Base-by-base conservation (phyloP, 2,797 vertebrate species). In the Poeciliopsis infans region DNA sequence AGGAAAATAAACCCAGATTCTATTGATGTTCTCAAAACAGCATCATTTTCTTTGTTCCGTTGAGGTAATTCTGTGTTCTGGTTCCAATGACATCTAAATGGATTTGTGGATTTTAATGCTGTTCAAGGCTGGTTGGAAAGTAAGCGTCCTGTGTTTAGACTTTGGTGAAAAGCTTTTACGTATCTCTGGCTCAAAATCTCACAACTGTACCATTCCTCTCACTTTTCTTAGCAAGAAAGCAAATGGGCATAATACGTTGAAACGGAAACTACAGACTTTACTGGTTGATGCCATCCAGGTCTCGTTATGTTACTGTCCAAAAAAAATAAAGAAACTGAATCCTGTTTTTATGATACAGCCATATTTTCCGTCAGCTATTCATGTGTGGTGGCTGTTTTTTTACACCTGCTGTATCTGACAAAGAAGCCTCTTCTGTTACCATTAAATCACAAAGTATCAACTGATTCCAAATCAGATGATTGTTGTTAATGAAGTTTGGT, bases 371-470 rank as follows among this genome's bases (percentile, higher is more conserved):
- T 80, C 59, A 75, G 11, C 74, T 39, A 64, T 78, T 83, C 76
- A 72, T 68, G 79, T 84, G 39, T 59, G 78, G 78, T 57, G 70
- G 84, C 78, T 76, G 75, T 84, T 87, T 88, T 88, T 51, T 79
- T 77, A 47, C 69, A 47, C 53, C 31, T 61, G 16, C 76, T 61
- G 0, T 72, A 76, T 81, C 85, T 92, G 78, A 81, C 64, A 83
- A 79, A 66, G 10, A 82, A 74, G 53, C 51, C 77, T 82, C 79
- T 59, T 72, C 72, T 45, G 77, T 64, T 55, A 15, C 15, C 25
- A 69, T 49, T 49, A 20, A 7, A 49, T 66, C 72, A 68, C 72
- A 83, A 79, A 86, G 73, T 46, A 51, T 51, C 49, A 23, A 23
- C 20, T 8, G 20, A 51, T 51, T 23, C 71, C 82, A 49, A 78